Evolutionary conservation across 2,797 vertebrate species (phyloP).

Genomic region (Karalla daura): DNA sequence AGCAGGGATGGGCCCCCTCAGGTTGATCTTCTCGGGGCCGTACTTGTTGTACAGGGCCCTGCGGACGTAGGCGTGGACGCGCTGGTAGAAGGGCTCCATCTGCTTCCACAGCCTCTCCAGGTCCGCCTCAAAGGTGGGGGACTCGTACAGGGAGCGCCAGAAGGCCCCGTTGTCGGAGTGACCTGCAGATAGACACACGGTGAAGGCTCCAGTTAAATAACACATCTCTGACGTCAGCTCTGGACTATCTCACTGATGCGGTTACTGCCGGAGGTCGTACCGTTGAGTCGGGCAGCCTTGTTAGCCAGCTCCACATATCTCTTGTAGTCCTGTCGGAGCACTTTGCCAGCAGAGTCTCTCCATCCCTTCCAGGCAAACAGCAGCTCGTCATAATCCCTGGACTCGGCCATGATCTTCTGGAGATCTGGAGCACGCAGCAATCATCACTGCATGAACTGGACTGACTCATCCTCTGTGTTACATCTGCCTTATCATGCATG

Average conservation of each 20-base stretch:
- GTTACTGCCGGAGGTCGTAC: constrained; percentile 81
- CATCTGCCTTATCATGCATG: not conserved
- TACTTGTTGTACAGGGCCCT: constrained; percentile 90
- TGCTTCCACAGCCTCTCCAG: constrained; percentile 91
- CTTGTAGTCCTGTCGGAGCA: constrained; percentile 85
- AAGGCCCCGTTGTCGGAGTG: constrained; percentile 90
- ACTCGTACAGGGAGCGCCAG: constrained; percentile 95
- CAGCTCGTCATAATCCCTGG: constrained; percentile 90
- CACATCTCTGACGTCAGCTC: too few species aligned
- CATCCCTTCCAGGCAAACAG: constrained; percentile 94
- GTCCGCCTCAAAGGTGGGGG: constrained; percentile 89
- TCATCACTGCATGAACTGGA: not conserved
- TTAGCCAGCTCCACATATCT: constrained; percentile 94
- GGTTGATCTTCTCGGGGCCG: constrained; percentile 85
- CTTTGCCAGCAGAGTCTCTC: constrained; percentile 90
- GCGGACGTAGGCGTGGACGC: constrained; percentile 94
- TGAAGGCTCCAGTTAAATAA: constrained; percentile 13
- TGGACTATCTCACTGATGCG: too few species aligned
- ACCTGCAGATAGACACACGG: constrained; percentile 73
- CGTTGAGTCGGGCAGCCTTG: constrained; percentile 91
- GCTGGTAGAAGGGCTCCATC: constrained; percentile 93
- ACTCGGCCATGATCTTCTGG: constrained; percentile 90
- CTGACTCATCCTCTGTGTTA: not conserved
- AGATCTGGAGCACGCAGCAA: constrained; percentile 85
- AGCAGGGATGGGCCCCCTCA: constrained; percentile 95